Conservation (phyloP, 2,113 vertebrate genomes). For the Heterotis niloticus region DNA sequence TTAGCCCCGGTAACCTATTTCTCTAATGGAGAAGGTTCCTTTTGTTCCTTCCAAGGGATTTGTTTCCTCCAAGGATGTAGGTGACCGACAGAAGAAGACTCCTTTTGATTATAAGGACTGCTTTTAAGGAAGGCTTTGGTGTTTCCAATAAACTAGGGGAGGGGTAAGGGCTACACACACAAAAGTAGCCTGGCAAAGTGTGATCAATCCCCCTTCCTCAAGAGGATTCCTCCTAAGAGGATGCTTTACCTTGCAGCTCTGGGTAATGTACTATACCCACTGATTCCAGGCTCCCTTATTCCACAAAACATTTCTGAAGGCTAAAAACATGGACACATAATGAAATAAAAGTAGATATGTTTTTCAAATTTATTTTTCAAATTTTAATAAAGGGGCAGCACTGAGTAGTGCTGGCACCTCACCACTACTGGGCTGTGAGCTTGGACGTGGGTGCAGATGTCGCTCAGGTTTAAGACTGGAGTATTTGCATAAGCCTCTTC, state of each 20-base stretch:
- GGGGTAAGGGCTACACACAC: background rate
- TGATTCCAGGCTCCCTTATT: background rate
- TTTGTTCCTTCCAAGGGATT: background rate
- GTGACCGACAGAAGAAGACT: slow-evolving; percentile 10
- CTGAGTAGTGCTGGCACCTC: background rate
- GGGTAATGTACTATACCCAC: background rate
- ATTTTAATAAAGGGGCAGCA: no score
- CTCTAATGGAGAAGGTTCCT: background rate
- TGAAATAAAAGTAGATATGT: background rate
- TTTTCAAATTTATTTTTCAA: no score
- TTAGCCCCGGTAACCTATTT: slow-evolving; percentile 9
- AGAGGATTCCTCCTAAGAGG: background rate
- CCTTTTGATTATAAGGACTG: slow-evolving; percentile 15
- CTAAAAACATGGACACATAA: background rate
- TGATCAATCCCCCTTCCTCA: background rate
- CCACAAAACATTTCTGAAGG: background rate
- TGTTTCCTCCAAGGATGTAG: slow-evolving; percentile 14
- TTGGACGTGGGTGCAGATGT: no score
- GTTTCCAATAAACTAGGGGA: background rate
- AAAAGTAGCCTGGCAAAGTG: background rate
- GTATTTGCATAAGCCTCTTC: no score
- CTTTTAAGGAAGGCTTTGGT: slow-evolving; percentile 22
- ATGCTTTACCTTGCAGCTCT: background rate
- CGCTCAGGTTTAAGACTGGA: no score
- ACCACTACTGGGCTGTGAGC: no score